Base-by-base conservation (phyloP, 2,888 invertebrate genomes). In the Vannuccia rotundouncinata region DNA sequence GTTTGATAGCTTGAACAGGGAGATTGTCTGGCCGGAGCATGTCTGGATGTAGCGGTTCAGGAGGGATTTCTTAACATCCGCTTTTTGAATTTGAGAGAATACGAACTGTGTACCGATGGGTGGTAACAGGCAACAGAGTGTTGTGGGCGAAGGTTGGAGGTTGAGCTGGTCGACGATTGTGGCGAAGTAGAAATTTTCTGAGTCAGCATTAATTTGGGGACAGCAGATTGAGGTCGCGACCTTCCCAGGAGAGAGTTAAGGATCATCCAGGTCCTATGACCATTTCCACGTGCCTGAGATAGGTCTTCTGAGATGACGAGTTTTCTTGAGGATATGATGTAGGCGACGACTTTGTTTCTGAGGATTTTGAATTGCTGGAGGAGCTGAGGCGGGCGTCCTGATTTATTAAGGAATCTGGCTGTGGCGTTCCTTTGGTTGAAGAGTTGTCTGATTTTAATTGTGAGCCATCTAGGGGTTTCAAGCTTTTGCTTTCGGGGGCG, bases 391-490 rank as follows among this genome's bases (percentile, higher is more conserved):
- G 45, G 45, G 45, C 45, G 45, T 17, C 66, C 66, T 66, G 66
- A 66, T 66, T 22, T 66, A 27, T 66, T 66, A 22, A 66, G 66
- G 25, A 66, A 2, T 66, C 66, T 66, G 66, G 66, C 66, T 66
- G 66, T 2, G 13, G 22, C 25, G 66, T 66, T 66, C 66, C 22
- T 66, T 66, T 66, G 66, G 25, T 66, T 66, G 25, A 66, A 22
- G 22, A 5, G 66, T 27, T 66, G 66, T 13, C 66, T 66, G 25
- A 66, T 66, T 66, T 66, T 22, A 17, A 66, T 22, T 17, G 66
- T n/a, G 66, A 66, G 66, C 66, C 66, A 66, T 66, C 66, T 66
- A 66, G 66, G 66, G 66, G 66, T 22, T 66, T 17, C 22, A 66
- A 66, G 5, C 66, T 5, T 66, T 66, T 17, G 5, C 66, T 45